Evolutionary conservation across 1,140 invertebrate genomes (phyloP).

Genomic region (Mercenaria mercenaria): DNA sequence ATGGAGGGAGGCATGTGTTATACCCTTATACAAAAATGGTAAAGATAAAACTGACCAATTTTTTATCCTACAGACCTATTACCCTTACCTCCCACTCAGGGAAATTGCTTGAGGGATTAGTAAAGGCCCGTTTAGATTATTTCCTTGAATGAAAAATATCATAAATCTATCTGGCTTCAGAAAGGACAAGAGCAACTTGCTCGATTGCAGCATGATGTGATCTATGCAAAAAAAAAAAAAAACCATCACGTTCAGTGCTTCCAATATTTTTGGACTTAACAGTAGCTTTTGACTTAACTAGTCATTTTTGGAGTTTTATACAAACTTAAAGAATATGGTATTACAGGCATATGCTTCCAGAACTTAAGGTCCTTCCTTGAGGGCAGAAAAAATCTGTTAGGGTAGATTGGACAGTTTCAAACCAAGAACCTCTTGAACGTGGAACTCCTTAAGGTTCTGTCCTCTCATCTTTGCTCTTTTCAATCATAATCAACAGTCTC

Average conservation of each 20-base stretch:
- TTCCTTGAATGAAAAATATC: neutral
- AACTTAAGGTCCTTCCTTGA: slow-evolving; percentile 22
- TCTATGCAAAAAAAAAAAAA: slow-evolving; percentile 21
- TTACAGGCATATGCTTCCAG: neutral
- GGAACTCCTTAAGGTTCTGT: neutral
- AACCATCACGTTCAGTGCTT: neutral
- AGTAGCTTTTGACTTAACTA: slow-evolving; percentile 19
- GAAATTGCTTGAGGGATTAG: neutral
- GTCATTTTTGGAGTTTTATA: slow-evolving; percentile 27
- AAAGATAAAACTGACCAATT: neutral
- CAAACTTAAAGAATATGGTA: slow-evolving; percentile 22
- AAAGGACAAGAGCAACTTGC: neutral
- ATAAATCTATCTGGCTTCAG: slow-evolving; percentile 8
- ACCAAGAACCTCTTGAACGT: neutral
- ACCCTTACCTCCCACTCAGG: slow-evolving; percentile 25
- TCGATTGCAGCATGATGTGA: neutral
- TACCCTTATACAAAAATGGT: neutral
- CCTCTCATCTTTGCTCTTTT: slow-evolving; percentile 2
- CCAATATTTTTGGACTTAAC: neutral
- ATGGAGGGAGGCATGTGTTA: slow-evolving; percentile 10
- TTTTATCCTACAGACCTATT: neutral
- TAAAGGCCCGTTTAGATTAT: neutral
- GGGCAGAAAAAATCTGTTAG: slow-evolving; percentile 1
- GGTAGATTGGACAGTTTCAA: neutral
- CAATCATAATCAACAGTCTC: neutral